Base-by-base conservation (phyloP, 1,140 invertebrate species). In the Andricus grossulariae region DNA sequence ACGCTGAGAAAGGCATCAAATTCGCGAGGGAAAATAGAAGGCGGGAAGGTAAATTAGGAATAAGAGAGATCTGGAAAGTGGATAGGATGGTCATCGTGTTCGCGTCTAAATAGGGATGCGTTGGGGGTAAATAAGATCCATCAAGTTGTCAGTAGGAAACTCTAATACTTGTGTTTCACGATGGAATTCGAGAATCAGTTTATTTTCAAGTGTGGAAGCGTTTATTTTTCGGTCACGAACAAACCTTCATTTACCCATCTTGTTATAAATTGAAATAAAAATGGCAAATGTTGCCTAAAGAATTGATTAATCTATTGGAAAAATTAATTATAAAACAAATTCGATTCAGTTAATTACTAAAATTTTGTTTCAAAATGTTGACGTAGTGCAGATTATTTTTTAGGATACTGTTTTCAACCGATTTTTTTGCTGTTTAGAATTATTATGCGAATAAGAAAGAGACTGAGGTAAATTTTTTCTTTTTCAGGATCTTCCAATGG, bases 401-500 rank as follows among this genome's bases (percentile, higher is more conserved):
- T 45, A 45, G 39, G 7, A 5, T 45, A 45, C 39, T 45, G 39
- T 45, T 45, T 11, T 7, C 39, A 45, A 1, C 39, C 7, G 39
- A 45, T 45, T 32, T 2, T 45, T 45, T 11, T 10, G 5, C 39
- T 45, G 39, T 45, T 45, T 45, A 8, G 39, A 45, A 45, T 72
- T 80, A 80, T 80, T 84, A 84, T 82, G 80, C 82, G 80, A 78
- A 82, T 75, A 76, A 82, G 75, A 74, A 73, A 78, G 81, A 80
- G 81, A 18, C 70, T 32, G 72, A 72, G 19, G 82, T 81, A 81
- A 25, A 72, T 76, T 76, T 32, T 72, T 52, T 74, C 81, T 78
- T 88, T 83, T 86, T 16, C 87, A 97, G 96, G 96, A 80, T 97
- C 96, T 55, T 95, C 96, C 60, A 96, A 95, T 86, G 96, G 96